Percentiles rank a stretch among this genome's conserved stretches.
Conservation (phyloP, 1,140 invertebrate genomes). For the Sesamia nonagrioides region DNA sequence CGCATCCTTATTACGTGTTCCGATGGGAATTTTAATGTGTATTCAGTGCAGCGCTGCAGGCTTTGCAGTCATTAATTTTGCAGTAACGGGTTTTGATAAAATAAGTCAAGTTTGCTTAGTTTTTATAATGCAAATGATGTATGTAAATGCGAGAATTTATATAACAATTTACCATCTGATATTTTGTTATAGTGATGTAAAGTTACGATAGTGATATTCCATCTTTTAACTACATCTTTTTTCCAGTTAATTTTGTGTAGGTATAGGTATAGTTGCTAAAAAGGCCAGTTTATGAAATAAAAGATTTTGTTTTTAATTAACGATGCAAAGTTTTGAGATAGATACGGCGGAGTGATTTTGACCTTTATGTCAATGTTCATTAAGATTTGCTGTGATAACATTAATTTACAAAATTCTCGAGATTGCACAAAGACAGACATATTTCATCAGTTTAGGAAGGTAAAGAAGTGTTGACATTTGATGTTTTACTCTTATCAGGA, state of each 20-base stretch:
- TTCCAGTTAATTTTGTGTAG: too few species aligned
- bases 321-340: constrained; percentile 2
- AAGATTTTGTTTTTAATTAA: constrained; percentile 9
- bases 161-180: neutral
- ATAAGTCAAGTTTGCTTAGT: constrained; percentile 10
- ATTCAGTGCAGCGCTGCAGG: constrained; percentile 22
- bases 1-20: constrained; percentile 49
- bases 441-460: neutral
- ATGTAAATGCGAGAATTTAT: neutral
- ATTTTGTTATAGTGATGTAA: constrained; percentile 1
- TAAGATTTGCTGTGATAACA: constrained; percentile 32
- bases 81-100: constrained; percentile 27
- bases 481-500: too few species aligned
- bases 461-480: neutral
- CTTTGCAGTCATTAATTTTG: constrained; percentile 26
- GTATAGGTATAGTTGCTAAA: too few species aligned
- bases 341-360: constrained; percentile 11
- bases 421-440: neutral
- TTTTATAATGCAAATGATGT: neutral
- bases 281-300: constrained; percentile 1
- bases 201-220: neutral
- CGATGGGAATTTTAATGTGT: constrained; percentile 56
- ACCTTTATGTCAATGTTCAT: constrained; percentile 18
- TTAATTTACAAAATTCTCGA: constrained; percentile 27
- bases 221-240: neutral